Evolutionary conservation across 2,888 invertebrate genomes (phyloP), one percentile per base, ranked within the genome.

Genomic region (Dryadula phaetusa): DNA sequence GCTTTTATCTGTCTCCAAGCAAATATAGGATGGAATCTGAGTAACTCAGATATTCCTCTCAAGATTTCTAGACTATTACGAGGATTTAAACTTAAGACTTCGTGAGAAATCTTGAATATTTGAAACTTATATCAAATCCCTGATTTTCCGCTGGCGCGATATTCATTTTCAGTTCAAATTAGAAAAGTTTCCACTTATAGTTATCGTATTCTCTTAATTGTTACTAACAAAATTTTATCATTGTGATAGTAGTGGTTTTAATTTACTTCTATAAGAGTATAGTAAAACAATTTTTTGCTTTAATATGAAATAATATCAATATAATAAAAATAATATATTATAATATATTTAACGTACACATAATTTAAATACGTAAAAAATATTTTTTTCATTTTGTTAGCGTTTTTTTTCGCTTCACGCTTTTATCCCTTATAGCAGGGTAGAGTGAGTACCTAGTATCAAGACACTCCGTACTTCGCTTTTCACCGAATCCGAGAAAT

Each of bases 1-100:
- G 82, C 80, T 83, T 83, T 87, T 84, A 84, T 85, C 83, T 85
- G 79, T 64, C 64, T 47, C 56, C 64, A 77, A 81, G 79, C 79
- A 78, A 73, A 71, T 77, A 79, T 84, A 81, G 80, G 52, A 52
- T 65, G 40, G 62, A 67, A 62, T 67, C 67, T 42, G 22, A 63
- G 63, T 60, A 67, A 68, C 64, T 64, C 58, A 42, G 54, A 68
- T 68, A 61, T 68, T 64, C 37, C 32, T 62, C 44, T 61, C 61
- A 53, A 66, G 53, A 53, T 62, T 66, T 46, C 53, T 25, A 66
- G 64, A 58, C 61, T 61, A 66, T 66, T 60, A 61, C 52, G 42
- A 66, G 53, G 66, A 66, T 66, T 66, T 61, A 40, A 65, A 61
- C 65, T 65, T 61, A 65, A 65, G 65, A 65, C 47, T 46, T 34